phyloP scores from a whole-genome alignment of 2,797 vertebrate genomes.

The Muraenolepis orangiensis region DNA sequence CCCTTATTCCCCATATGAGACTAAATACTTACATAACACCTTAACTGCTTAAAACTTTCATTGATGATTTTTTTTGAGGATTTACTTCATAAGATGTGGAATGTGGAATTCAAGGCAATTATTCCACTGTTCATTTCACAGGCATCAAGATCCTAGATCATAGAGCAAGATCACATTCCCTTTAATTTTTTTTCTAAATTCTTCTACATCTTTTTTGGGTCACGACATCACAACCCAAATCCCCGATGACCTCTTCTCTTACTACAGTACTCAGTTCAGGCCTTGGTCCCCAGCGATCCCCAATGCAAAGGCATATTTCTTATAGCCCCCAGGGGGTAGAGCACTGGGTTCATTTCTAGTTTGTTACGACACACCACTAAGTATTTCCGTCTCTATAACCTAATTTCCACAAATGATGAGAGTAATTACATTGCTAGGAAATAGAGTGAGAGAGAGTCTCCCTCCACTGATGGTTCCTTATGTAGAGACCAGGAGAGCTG shows the following conservation, averaged over 20 bases:
- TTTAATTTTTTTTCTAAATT: background rate
- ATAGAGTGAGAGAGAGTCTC: background rate
- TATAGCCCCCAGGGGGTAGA: background rate
- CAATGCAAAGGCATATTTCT: background rate
- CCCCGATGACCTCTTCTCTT: background rate
- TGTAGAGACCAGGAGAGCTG: slow-evolving; percentile 22
- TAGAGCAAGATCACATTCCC: background rate
- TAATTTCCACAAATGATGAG: background rate
- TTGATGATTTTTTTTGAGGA: too few relatives aligned
- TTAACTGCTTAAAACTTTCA: too few relatives aligned
- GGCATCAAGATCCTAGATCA: background rate
- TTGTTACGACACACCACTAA: background rate
- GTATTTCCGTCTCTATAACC: background rate
- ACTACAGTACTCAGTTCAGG: background rate
- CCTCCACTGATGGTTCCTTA: background rate
- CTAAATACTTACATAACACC: too few relatives aligned
- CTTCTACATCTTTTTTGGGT: background rate
- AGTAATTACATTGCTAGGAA: background rate
- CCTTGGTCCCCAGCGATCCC: background rate
- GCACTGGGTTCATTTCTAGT: background rate
- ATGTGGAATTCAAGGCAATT: background rate
- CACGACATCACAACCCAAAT: background rate
- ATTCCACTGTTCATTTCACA: background rate
- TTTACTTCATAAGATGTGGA: too few relatives aligned
- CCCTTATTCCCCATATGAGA: too few relatives aligned